A percentile compares a stretch with the other conserved stretches of the same genome.
Conservation (phyloP, 2,888 invertebrate genomes). For the Bombyx huttoni region DNA sequence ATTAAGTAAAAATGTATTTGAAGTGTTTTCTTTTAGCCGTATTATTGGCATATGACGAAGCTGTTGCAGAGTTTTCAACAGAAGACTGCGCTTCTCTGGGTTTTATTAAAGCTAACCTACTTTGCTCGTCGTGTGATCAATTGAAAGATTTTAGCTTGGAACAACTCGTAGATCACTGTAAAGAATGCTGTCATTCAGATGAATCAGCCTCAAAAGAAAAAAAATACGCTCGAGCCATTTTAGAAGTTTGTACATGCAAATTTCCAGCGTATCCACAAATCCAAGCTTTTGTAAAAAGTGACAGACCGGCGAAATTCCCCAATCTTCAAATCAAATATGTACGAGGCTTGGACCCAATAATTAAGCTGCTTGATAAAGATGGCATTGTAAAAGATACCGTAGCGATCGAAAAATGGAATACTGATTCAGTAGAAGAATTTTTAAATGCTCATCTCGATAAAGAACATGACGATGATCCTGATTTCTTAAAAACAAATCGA, state of each 20-base stretch:
- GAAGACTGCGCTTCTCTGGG: slow-evolving; percentile 90
- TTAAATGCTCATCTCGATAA: slow-evolving; percentile 87
- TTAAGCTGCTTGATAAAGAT: slow-evolving; percentile 89
- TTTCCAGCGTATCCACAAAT: slow-evolving; percentile 98
- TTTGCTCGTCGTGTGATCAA: slow-evolving; percentile 92
- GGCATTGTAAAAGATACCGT: slow-evolving; percentile 89
- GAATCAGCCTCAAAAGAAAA: slow-evolving; percentile 76
- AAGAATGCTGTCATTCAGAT: slow-evolving; percentile 86
- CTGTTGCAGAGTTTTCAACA: slow-evolving; percentile 74
- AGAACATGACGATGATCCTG: slow-evolving; percentile 65
- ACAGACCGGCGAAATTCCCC: slow-evolving; percentile 89
- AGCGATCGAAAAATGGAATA: slow-evolving; percentile 98
- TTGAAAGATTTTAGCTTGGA: slow-evolving; percentile 82
- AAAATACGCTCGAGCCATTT: slow-evolving; percentile 90
- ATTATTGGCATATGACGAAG: background rate
- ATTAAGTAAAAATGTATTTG: background rate
- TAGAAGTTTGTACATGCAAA: slow-evolving; percentile 98
- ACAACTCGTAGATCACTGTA: slow-evolving; percentile 78
- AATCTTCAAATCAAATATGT: slow-evolving; percentile 94
- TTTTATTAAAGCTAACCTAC: slow-evolving; percentile 86
- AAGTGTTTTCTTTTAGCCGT: background rate
- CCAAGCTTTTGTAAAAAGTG: slow-evolving; percentile 97
- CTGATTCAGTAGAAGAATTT: slow-evolving; percentile 97
- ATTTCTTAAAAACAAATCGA: slow-evolving; percentile 75
- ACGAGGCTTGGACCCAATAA: slow-evolving; percentile 93